Base-by-base conservation (phyloP, 2,113 vertebrate species). In the Pungitius pungitius region DNA sequence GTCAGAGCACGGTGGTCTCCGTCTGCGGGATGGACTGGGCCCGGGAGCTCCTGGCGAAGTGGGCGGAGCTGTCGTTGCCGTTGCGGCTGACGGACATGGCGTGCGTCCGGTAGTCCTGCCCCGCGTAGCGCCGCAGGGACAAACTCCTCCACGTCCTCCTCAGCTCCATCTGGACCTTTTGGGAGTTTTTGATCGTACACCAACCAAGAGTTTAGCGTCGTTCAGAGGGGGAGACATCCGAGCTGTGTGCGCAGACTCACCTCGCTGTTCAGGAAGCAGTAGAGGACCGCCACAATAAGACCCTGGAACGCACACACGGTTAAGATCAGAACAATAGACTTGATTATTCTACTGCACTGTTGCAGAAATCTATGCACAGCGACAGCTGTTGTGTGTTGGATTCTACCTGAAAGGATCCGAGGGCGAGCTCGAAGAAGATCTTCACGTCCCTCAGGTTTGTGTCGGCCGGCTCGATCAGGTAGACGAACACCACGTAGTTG, bases 401-500 rank as follows among this genome's bases (percentile, higher is more conserved):
- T n/a, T n/a, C n/a, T 69, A 89, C 97, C 96, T 99, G 97, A 87
- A 97, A 99, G 3, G 97, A 99, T 10, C 97, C 96, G 6, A 96
- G 76, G 47, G 93, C 95, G 24, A 99, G 81, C 7, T 99, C 97
- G 62, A 97, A 98, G 78, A 95, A 92, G 65, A 99, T 96, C 92
- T 96, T 95, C 54, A 95, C 93, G 0, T 86, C 81, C 26, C 89
- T 77, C 74, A 94, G 89, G 87, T 87, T 89, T 26, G 81, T 79
- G 45, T 87, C 75, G 0, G 20, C 45, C 0, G 87, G 77, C 3
- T 92, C 86, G 88, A 89, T n/a, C 92, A 93, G 59, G 91, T 96
- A 90, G 87, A 95, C 35, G 39, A 98, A 97, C 73, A 98, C 92
- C 74, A 96, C 88, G 66, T 98, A 98, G 92, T 99, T 95, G 24